Base-by-base conservation (phyloP, 1,140 invertebrate genomes). In the Xylocopa sonorina region DNA sequence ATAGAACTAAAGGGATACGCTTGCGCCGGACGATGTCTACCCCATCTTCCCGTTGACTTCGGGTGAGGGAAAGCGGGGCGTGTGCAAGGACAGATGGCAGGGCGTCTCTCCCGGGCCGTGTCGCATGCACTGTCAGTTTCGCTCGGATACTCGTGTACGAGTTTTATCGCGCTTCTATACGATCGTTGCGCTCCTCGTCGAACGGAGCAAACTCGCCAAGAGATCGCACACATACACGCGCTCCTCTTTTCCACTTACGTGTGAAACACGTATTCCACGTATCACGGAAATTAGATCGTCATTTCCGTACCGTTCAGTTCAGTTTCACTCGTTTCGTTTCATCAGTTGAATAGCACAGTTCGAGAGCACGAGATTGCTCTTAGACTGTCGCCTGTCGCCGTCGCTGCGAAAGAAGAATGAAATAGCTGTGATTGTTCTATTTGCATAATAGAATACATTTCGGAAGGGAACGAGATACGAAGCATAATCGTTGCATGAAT, bases 101-200 rank as follows among this genome's bases (percentile, higher is more conserved):
- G 83, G 83, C 82, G 83, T 85, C 83, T 84, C 83, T 85, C 83
- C 83, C 83, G 83, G 83, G 82, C 82, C 78, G 83, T 84, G 82
- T 84, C 81, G 83, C 83, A 84, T 75, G 78, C 83, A 85, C 68
- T 84, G 79, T 84, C 82, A 84, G 83, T 85, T 85, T 84, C 73
- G 83, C 82, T 85, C 83, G 82, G 82, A 77, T 81, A 46, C 81
- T 80, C 83, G 78, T 81, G 76, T 68, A 78, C 67, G 83, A 81
- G 79, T 84, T 75, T 78, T 48, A 51, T 83, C 66, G 81, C 50
- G 66, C 62, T 16, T 24, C 34, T 16, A 18, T 27, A 58, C 62
- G 32, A 10, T 46, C 46, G 21, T 57, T 66, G 41, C 34, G 14
- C 32, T 14, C 24, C 27, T 41, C 14, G 57, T 38, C 48, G 34